Conservation (phyloP, 2,888 invertebrate species). For the Troglohyphantes excavatus region DNA sequence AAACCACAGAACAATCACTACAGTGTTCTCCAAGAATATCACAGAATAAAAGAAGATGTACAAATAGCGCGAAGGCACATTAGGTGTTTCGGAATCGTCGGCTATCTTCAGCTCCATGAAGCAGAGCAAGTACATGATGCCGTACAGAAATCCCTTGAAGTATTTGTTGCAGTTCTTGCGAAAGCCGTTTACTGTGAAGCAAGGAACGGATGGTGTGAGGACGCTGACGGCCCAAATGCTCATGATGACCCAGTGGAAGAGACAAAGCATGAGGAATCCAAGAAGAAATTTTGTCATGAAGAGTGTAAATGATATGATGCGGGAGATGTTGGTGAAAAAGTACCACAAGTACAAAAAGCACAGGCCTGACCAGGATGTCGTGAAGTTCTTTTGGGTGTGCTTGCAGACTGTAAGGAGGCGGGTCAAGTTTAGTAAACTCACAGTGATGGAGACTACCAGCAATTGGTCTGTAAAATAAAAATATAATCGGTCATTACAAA, state of each 20-base stretch:
- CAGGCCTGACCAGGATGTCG: slow-evolving; percentile 86
- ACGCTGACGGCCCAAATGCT: slow-evolving; percentile 72
- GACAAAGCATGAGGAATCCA: slow-evolving; percentile 69
- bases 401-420: slow-evolving; percentile 65
- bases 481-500: too few relatives aligned
- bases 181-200: slow-evolving; percentile 25
- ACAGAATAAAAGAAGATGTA: slow-evolving; percentile 70
- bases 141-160: slow-evolving; percentile 48
- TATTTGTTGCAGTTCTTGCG: slow-evolving; percentile 63
- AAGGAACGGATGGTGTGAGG: slow-evolving; percentile 49
- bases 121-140: slow-evolving; percentile 68
- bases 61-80: slow-evolving; percentile 67
- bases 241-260: slow-evolving; percentile 74
- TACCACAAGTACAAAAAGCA: slow-evolving; percentile 92
- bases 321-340: slow-evolving; percentile 87
- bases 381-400: slow-evolving; percentile 68
- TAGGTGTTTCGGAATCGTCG: slow-evolving; percentile 54
- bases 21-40: slow-evolving; percentile 69
- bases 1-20: slow-evolving; percentile 67
- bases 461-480: slow-evolving; percentile 46
- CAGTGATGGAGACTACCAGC: slow-evolving; percentile 43
- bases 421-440: slow-evolving; percentile 58
- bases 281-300: slow-evolving; percentile 82
- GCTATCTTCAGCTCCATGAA: slow-evolving; percentile 62
- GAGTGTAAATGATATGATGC: slow-evolving; percentile 82